phyloP scores from a whole-genome alignment of 2,113 vertebrate genomes.

The Trichechus manatus region DNA sequence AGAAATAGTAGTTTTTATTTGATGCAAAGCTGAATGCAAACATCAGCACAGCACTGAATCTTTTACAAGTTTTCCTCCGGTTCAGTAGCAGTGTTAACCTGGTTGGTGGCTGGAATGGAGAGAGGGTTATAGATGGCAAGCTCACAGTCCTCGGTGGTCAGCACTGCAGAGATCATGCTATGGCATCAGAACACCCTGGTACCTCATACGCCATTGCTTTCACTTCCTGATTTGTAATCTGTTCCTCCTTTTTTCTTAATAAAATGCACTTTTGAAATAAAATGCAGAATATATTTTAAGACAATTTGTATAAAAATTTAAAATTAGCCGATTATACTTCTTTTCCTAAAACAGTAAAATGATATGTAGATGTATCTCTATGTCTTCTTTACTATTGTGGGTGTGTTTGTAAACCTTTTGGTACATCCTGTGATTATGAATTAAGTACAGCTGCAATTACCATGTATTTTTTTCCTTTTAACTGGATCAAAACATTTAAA shows the following conservation, averaged over 20 bases:
- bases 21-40: constrained; percentile 51
- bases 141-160: constrained; percentile 33
- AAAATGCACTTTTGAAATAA: constrained; percentile 87
- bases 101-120: constrained; percentile 25
- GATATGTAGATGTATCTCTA: constrained; percentile 77
- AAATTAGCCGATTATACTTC: constrained; percentile 77
- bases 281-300: constrained; percentile 87
- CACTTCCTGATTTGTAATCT: constrained; percentile 77
- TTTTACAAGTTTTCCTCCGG: constrained; percentile 68
- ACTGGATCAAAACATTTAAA: neutral
- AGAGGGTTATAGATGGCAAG: constrained; percentile 59
- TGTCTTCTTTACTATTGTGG: constrained; percentile 72
- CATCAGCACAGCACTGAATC: neutral
- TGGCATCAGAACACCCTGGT: constrained; percentile 34
- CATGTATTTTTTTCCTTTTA: constrained; percentile 46
- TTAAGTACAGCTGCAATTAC: constrained; percentile 45
- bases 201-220: constrained; percentile 51
- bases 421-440: neutral
- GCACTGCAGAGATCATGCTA: constrained; percentile 23
- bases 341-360: constrained; percentile 80
- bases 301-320: constrained; percentile 82
- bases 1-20: constrained; percentile 53
- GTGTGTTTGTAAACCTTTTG: constrained; percentile 74
- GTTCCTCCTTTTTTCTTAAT: constrained; percentile 84
- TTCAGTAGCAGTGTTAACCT: neutral